Evolutionary conservation across 1,140 invertebrate genomes (phyloP).

Genomic region (Bradysia coprophila): DNA sequence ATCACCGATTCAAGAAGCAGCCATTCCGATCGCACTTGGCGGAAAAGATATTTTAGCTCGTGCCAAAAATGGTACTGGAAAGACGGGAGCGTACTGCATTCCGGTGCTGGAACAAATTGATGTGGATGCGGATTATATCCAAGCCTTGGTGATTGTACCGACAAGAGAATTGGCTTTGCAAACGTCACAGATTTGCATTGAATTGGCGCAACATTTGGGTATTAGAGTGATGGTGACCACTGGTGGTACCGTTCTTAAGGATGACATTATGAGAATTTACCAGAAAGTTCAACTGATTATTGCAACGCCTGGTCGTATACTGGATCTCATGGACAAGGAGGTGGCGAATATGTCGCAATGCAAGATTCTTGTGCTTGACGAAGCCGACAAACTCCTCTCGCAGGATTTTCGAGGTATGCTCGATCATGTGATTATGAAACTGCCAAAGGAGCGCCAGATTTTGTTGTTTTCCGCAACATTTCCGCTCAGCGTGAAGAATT

Average conservation of each 20-base stretch:
- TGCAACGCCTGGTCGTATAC: conserved; percentile 96
- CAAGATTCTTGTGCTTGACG: conserved; percentile 93
- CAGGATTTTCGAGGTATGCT: conserved; percentile 99
- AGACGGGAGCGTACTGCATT: conserved; percentile 99
- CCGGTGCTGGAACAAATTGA: conserved; percentile 94
- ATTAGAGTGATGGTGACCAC: conserved; percentile 98
- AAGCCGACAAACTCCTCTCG: conserved; percentile 96
- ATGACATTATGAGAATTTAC: conserved; percentile 99
- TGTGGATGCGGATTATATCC: conserved; percentile 73
- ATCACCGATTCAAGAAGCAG: conserved; percentile 97
- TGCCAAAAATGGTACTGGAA: conserved; percentile 99
- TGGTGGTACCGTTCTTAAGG: conserved; percentile 91
- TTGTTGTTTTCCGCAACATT: conserved; percentile 98
- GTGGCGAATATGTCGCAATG: conserved; percentile 93
- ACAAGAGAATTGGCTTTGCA: conserved; percentile 97
- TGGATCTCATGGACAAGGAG: conserved; percentile 99
- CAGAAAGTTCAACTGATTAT: conserved; percentile 98
- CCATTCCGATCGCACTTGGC: conserved; percentile 93
- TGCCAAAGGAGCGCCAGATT: conserved; percentile 93
- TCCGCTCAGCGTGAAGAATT: conserved; percentile 96
- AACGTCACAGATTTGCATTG: conserved; percentile 98
- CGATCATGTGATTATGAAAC: conserved; percentile 84
- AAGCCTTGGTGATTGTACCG: conserved; percentile 96
- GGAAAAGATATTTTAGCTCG: conserved; percentile 95
- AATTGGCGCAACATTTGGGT: conserved; percentile 90